Percentiles rank a stretch among this genome's conserved stretches.
phyloP scores from a whole-genome alignment of 1,140 invertebrate genomes.

The Acromyrmex heyeri region DNA sequence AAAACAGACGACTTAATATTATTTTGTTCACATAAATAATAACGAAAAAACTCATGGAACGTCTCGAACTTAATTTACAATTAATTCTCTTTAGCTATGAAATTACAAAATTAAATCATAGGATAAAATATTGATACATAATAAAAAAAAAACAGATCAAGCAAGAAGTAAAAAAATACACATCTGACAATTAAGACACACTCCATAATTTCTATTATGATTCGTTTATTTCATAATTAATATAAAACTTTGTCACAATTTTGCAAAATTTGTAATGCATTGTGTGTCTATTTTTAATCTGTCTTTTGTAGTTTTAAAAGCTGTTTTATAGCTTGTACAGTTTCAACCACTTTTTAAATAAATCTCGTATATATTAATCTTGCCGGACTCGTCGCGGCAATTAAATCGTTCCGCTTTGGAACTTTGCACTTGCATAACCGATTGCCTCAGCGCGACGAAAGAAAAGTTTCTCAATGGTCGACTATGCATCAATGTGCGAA shows the following conservation, averaged over 20 bases:
- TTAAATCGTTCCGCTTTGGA: conserved; percentile 63
- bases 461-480: conserved; percentile 58
- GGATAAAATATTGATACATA: no score
- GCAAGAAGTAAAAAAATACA: no score
- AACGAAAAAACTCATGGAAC: no score
- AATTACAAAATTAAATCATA: no score
- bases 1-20: no score
- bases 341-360: conserved; percentile 33
- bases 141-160: no score
- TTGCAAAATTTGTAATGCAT: conserved; percentile 5
- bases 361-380: conserved; percentile 52
- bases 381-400: conserved; percentile 49
- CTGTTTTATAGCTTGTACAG: not conserved
- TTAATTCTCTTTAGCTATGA: no score
- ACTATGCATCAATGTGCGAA: conserved; percentile 49
- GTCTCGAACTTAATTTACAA: no score
- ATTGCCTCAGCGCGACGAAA: conserved; percentile 55
- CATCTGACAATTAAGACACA: no score
- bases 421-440: conserved; percentile 47
- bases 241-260: not conserved
- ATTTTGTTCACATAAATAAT: no score
- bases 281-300: not conserved
- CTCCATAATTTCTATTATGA: not conserved
- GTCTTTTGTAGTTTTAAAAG: conserved; percentile 7
- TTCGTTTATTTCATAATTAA: not conserved